Conservation (phyloP, 2,797 vertebrate genomes). For the Chelmon rostratus region DNA sequence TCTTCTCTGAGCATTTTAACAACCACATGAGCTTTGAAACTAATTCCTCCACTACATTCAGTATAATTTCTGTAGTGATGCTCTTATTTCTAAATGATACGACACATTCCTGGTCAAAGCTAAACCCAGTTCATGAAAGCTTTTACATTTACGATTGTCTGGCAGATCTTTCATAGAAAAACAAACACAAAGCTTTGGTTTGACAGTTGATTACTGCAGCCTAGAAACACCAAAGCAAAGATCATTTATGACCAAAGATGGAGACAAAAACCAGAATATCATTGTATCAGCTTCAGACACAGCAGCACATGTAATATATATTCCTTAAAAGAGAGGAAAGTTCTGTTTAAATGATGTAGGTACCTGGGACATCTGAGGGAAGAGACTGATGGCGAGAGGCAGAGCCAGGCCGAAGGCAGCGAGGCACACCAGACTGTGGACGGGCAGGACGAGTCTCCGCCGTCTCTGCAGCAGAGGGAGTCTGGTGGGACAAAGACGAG, state of each 20-base stretch:
- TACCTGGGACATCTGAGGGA: slow-evolving; percentile 96
- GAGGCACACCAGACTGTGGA: slow-evolving; percentile 94
- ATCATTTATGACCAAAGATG: not conserved
- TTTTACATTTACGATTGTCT: no score
- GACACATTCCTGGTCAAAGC: not conserved
- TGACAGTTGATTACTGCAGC: not conserved
- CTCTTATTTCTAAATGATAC: not conserved
- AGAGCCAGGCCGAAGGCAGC: slow-evolving; percentile 93
- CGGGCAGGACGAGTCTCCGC: slow-evolving; percentile 87
- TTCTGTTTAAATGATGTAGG: slow-evolving; percentile 22
- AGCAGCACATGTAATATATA: not conserved
- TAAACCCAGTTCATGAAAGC: not conserved
- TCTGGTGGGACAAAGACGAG: slow-evolving; percentile 75
- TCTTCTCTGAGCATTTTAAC: not conserved
- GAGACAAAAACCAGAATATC: not conserved
- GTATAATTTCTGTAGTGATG: not conserved
- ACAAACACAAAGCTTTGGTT: not conserved
- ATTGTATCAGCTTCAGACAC: not conserved
- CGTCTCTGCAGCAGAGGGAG: slow-evolving; percentile 88
- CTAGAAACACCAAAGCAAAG: not conserved
- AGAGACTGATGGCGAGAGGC: slow-evolving; percentile 95
- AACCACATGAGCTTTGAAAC: not conserved
- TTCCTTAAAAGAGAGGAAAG: not conserved
- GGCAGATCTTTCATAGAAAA: no score
- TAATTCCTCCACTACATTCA: not conserved